Conservation (phyloP, 2,888 invertebrate genomes). For the Hydropsyche betteni region DNA sequence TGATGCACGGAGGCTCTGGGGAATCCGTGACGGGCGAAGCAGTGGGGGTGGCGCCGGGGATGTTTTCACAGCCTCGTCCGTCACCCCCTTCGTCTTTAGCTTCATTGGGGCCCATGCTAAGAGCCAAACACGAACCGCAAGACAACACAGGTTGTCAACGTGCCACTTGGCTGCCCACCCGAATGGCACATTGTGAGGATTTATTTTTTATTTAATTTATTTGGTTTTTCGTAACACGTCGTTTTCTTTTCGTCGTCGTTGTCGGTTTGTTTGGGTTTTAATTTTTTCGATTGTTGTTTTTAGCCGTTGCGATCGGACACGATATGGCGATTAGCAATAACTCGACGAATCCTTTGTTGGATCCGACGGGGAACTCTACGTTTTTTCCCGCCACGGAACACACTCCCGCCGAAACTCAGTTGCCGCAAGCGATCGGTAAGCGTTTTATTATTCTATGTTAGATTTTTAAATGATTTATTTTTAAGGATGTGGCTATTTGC, state of each 20-base stretch:
- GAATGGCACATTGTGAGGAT: constrained; percentile 75
- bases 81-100: constrained; percentile 59
- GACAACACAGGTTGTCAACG: constrained; percentile 67
- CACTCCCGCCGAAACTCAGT: constrained; percentile 49
- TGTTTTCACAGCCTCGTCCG: constrained; percentile 41
- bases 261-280: constrained; percentile 15
- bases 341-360: constrained; percentile 62
- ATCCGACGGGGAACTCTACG: constrained; percentile 58
- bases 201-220: constrained; percentile 53
- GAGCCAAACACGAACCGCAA: constrained; percentile 69
- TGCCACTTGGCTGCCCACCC: constrained; percentile 72
- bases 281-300: constrained; percentile 52
- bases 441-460: too few relatives aligned
- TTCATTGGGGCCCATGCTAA: constrained; percentile 62
- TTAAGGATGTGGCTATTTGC: too few relatives aligned
- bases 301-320: constrained; percentile 60
- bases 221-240: constrained; percentile 42
- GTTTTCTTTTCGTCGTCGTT: constrained; percentile 51
- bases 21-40: constrained; percentile 34
- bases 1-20: constrained; percentile 38
- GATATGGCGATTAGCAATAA: constrained; percentile 63
- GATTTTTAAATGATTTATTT: too few relatives aligned
- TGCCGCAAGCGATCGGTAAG: constrained; percentile 48
- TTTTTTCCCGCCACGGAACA: constrained; percentile 60
- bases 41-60: constrained; percentile 44